A percentile compares a stretch with the other conserved stretches of the same genome.
phyloP scores from a whole-genome alignment of 2,888 invertebrate species.

The Hermodice carunculata region DNA sequence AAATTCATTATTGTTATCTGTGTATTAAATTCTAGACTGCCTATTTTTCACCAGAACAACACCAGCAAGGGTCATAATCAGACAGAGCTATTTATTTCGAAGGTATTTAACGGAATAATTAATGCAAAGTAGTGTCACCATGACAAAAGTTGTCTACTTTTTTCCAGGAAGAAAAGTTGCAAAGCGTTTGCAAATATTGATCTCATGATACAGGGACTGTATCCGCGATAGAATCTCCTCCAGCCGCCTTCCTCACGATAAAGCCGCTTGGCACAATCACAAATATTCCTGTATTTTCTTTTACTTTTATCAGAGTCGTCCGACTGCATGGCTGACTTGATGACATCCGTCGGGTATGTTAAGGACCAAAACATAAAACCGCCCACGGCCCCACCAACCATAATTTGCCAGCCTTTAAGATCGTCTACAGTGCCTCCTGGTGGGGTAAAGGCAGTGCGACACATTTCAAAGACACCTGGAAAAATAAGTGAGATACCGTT shows the following conservation, averaged over 20 bases:
- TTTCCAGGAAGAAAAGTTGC: constrained; percentile 3
- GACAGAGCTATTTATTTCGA: too few relatives aligned
- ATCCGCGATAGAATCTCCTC: constrained; percentile 11
- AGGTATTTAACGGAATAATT: too few relatives aligned
- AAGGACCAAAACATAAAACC: constrained; percentile 4
- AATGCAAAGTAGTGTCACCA: too few relatives aligned
- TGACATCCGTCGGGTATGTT: constrained; percentile 15
- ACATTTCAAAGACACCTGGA: constrained; percentile 4
- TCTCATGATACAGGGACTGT: constrained; percentile 4
- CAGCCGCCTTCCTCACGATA: constrained; percentile 8
- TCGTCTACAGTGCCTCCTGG: constrained; percentile 4
- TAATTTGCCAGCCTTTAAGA: background rate
- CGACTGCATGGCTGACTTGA: constrained; percentile 19
- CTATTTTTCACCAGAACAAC: too few relatives aligned
- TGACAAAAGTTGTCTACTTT: background rate
- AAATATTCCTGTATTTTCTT: constrained; percentile 9
- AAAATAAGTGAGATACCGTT: background rate
- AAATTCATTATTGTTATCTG: too few relatives aligned
- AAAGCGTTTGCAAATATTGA: constrained; percentile 17
- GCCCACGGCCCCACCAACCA: constrained; percentile 10
- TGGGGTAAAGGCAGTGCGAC: constrained; percentile 5
- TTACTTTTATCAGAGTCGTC: constrained; percentile 5
- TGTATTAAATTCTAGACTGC: too few relatives aligned
- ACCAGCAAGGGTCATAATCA: too few relatives aligned
- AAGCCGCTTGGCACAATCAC: constrained; percentile 5